phyloP scores from a whole-genome alignment of 2,797 vertebrate genomes.

The Chiroxiphia lanceolata region DNA sequence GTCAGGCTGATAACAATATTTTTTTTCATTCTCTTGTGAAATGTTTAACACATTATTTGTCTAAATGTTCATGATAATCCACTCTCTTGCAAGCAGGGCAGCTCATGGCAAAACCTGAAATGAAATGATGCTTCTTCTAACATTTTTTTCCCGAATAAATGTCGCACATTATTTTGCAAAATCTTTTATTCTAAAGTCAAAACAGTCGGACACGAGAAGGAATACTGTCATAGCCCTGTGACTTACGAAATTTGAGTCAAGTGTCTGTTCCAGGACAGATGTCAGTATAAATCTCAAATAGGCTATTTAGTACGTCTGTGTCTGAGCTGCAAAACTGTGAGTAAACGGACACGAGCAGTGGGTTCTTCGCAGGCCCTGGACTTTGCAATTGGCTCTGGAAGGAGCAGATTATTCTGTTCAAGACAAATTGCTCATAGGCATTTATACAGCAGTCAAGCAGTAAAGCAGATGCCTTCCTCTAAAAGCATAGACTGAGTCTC shows the following conservation, averaged over 20 bases:
- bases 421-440: neutral
- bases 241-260: neutral
- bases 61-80: neutral
- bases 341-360: fast-evolving
- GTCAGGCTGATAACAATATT: neutral
- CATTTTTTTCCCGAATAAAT: neutral
- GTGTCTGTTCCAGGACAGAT: neutral
- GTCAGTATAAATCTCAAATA: neutral
- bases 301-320: neutral
- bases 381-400: neutral
- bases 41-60: neutral
- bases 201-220: neutral
- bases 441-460: neutral
- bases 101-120: neutral
- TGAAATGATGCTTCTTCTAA: neutral
- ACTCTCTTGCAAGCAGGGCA: neutral
- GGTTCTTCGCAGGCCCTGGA: neutral
- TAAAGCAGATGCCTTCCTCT: neutral
- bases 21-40: neutral
- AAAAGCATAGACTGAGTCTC: neutral
- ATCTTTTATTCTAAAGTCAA: neutral
- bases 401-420: neutral
- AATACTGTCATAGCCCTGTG: neutral
- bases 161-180: neutral
- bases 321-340: neutral